These are phyloP conservation scores for Hypsibius dujardini DNA, from an alignment of 1,140 invertebrate species.

Conservation along the genomic window DNA sequence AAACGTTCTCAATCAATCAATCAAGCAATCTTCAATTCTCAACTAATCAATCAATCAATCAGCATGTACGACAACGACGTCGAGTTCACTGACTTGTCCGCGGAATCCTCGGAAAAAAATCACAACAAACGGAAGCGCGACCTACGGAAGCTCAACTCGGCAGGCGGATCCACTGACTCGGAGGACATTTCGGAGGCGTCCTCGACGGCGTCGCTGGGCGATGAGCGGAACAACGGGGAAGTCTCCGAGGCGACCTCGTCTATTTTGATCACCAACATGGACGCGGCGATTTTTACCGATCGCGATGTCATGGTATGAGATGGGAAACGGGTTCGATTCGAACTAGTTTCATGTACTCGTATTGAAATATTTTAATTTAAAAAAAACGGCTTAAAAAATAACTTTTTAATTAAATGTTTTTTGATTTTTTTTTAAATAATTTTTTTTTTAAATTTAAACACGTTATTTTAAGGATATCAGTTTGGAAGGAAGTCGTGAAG, in stretches of 20 bases:
- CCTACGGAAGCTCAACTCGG: not conserved
- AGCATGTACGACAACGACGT: too few species aligned
- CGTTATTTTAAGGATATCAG: too few species aligned
- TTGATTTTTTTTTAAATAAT: not conserved
- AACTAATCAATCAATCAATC: too few species aligned
- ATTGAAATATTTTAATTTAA: not conserved
- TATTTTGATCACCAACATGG: not conserved
- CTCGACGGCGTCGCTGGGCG: not conserved
- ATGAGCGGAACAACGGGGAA: not conserved
- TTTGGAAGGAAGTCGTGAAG: too few species aligned
- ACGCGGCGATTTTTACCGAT: not conserved
- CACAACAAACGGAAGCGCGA: not conserved
- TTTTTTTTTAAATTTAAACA: too few species aligned
- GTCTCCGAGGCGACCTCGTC: not conserved
- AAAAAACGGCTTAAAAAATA: not conserved
- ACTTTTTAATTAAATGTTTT: conserved; percentile 1
- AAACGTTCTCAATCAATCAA: too few species aligned
- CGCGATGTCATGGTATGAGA: not conserved
- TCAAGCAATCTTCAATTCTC: too few species aligned
- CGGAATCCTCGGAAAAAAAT: too few species aligned
- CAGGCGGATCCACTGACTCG: not conserved
- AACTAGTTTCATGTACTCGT: too few species aligned
- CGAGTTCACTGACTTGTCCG: too few species aligned
- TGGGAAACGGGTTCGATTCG: too few species aligned
- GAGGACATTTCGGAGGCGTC: not conserved